Evolutionary conservation across 2,113 vertebrate species (phyloP), one percentile per base, ranked within the genome.

Genomic region (Vanacampus margaritifer): DNA sequence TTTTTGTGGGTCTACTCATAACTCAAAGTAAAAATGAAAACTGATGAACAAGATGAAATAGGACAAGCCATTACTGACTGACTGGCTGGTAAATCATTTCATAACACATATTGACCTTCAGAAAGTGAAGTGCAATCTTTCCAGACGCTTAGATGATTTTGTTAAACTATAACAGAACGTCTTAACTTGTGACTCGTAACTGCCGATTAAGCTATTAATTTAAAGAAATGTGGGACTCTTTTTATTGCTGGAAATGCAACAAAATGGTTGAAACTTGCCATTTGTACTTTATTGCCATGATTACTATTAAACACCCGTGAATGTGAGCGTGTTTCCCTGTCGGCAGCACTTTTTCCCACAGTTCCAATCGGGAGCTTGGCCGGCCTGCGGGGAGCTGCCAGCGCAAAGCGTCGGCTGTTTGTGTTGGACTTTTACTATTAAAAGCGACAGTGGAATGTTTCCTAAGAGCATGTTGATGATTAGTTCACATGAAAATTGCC

Each of bases 391-490:
- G 79, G 73, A 65, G 79, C 43, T 88, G 86, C 80, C 80, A 82
- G 79, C 66, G 37, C 64, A 8, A 69, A 65, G 74, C 62, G 57
- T 85, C 86, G 84, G 84, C 81, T 79, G 79, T 82, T 86, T 80
- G 70, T 69, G 48, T 75, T 73, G 10, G 65, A 64, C 76, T 81
- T 84, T 84, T 75, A 78, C 70, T 67, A 78, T 68, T 65, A 79
- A 82, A 86, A 79, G 70, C 67, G 5, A 78, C 62, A 76, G 74
- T 65, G 78, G 78, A 84, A 73, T 78, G 48, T 75, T 85, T 88
- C 76, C 84, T 85, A 84, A 86, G 69, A 54, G 21, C 12, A 54
- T 54, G 51, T 23, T 26, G 51, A 13, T 26, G 4, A 57, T 57
- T 57, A 56, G 54, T 26, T 32, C 54, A 57, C 54, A 32, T 6